Base-by-base conservation (phyloP, 2,888 invertebrate genomes). In the Heteromurus nitidus region DNA sequence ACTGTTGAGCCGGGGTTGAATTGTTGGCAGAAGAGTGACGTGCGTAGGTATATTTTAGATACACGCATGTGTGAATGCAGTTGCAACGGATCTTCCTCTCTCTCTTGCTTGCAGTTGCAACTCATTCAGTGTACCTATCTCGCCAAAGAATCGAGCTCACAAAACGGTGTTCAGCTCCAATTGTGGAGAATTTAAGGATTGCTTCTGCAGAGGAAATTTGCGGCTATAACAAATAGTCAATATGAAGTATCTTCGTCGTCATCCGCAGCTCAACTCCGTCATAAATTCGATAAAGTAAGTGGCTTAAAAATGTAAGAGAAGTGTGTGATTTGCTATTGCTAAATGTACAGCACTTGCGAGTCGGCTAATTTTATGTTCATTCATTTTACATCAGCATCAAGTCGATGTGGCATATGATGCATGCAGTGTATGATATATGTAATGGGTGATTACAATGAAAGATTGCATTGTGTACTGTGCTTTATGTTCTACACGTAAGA, bases 281-380 rank as follows among this genome's bases (percentile, higher is more conserved):
- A 31, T 68, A 68, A 68, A 68, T 5, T 53, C 53, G 1, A 26
- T 68, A 30, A 68, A 50, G 68, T 68, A 68, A 68, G 68, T 68
- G n/a, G 20, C n/a, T n/a, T n/a, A n/a, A n/a, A n/a, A n/a, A n/a
- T n/a, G n/a, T n/a, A n/a, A n/a, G n/a, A n/a, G n/a, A n/a, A n/a
- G n/a, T n/a, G n/a, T n/a, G n/a, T n/a, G n/a, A n/a, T n/a, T n/a
- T n/a, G n/a, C n/a, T n/a, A n/a, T n/a, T n/a, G n/a, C n/a, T n/a
- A n/a, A n/a, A n/a, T n/a, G n/a, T n/a, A n/a, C n/a, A n/a, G n/a
- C n/a, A n/a, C n/a, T n/a, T n/a, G n/a, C n/a, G n/a, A n/a, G n/a
- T n/a, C n/a, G n/a, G n/a, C n/a, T n/a, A n/a, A n/a, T n/a, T n/a
- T n/a, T n/a, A n/a, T n/a, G n/a, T n/a, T n/a, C n/a, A n/a, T n/a